These are phyloP conservation scores for Philypnodon macrostomus DNA, from an alignment of 2,797 vertebrate species.

Conservation along the genomic window DNA sequence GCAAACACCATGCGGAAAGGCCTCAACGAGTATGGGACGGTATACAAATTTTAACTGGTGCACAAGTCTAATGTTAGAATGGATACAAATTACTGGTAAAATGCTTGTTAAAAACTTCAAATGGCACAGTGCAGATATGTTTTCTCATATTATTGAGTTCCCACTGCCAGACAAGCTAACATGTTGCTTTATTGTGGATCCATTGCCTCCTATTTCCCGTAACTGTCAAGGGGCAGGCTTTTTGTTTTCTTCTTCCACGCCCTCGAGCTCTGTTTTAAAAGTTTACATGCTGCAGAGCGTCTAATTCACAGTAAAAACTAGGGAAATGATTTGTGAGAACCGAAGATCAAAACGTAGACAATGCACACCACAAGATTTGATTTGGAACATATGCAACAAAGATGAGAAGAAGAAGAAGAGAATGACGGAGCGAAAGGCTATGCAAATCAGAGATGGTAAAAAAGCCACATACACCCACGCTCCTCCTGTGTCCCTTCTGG, in stretches of 20 bases:
- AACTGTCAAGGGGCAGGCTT: constrained; percentile 67
- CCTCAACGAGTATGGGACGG: no score
- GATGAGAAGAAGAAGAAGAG: constrained; percentile 51
- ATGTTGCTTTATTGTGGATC: constrained; percentile 51
- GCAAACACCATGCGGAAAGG: no score
- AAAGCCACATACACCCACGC: constrained; percentile 29
- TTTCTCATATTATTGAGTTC: constrained; percentile 44
- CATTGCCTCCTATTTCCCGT: constrained; percentile 69
- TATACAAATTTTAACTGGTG: no score
- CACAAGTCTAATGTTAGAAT: no score
- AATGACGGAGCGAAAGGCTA: constrained; percentile 30
- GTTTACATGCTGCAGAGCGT: constrained; percentile 66
- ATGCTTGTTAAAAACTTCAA: no score
- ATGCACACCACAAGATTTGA: constrained; percentile 71
- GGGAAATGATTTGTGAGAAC: constrained; percentile 74
- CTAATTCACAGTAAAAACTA: constrained; percentile 75
- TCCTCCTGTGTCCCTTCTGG: no score
- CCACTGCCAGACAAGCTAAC: constrained; percentile 48
- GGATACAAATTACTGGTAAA: no score
- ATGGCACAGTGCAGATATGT: no score
- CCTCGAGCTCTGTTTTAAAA: constrained; percentile 49
- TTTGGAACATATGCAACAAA: constrained; percentile 68
- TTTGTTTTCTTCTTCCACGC: constrained; percentile 38
- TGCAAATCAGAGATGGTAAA: constrained; percentile 41
- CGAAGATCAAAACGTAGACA: constrained; percentile 72